phyloP scores from a whole-genome alignment of 2,797 vertebrate species.

The Smutsia gigantea region DNA sequence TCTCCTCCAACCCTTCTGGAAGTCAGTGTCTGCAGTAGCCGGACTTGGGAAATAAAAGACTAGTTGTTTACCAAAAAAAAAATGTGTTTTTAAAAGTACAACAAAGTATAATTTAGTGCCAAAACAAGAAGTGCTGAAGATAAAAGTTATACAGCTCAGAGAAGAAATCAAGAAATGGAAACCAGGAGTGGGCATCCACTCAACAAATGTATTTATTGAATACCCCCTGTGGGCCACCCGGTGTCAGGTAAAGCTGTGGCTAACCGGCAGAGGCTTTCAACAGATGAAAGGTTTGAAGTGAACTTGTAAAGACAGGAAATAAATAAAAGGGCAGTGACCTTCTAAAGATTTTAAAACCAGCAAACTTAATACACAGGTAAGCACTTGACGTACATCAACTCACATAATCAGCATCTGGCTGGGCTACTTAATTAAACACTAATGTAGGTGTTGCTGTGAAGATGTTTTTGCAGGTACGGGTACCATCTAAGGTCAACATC shows the following conservation, averaged over 20 bases:
- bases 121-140: background rate
- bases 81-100: background rate
- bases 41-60: no score
- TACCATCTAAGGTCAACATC: background rate
- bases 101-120: background rate
- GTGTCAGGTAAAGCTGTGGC: background rate
- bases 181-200: background rate
- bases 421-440: no score
- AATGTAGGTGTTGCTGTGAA: background rate
- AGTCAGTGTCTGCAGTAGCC: no score
- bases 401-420: background rate
- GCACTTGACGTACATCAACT: background rate
- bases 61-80: no score
- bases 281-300: background rate
- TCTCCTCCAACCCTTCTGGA: no score
- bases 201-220: background rate
- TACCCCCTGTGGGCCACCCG: background rate
- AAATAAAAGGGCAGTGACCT: background rate
- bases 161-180: slow-evolving; percentile 33
- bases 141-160: slow-evolving; percentile 32
- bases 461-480: background rate
- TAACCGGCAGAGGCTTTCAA: background rate
- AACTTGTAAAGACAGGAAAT: background rate
- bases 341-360: background rate
- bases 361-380: background rate